Evolutionary conservation across 2,113 vertebrate species (phyloP), one percentile per base, ranked within the genome.

Genomic region (Corapipo altera): DNA sequence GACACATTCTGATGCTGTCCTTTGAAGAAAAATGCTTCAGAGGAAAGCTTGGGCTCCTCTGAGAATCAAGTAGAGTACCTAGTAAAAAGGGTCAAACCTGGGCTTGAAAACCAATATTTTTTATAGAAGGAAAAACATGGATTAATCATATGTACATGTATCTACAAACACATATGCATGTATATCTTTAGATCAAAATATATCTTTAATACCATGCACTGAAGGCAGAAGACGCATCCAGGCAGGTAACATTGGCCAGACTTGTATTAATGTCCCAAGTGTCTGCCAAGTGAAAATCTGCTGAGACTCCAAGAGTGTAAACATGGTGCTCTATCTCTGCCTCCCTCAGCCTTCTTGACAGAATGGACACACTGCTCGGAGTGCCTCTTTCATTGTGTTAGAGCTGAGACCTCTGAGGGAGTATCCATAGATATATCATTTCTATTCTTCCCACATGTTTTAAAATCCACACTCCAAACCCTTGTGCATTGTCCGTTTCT

Each of bases 401-500:
- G 57, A 92, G 61, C 72, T 61, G 65, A 95, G 95, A 83, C 52
- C 83, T 90, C 85, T 52, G 35, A 71, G 92, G 72, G 83, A 92
- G 4, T 57, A 66, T 67, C 83, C 32, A 12, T 3, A 93, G 61
- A 95, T 93, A 64, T 2, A 74, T 91, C 48, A 91, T 61, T 92
- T 72, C 64, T 78, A 48, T 81, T 88, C 75, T 91, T 94, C 90
- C 92, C 93, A 87, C 12, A 8, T 86, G 87, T 91, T 95, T 84
- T 89, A 75, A 92, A 95, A 92, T 91, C 87, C 86, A 54, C 61
- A 59, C 93, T 77, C 65, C 49, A 49, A 77, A 52, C 65, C 83
- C 79, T 78, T 5, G 16, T 64, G 92, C 61, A 72, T 90, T 94
- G 88, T 67, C 80, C 0, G 0, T 48, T 78, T 69, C 85, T 89